Base-by-base conservation (phyloP, 2,888 invertebrate genomes). In the Polydrusus cervinus region DNA sequence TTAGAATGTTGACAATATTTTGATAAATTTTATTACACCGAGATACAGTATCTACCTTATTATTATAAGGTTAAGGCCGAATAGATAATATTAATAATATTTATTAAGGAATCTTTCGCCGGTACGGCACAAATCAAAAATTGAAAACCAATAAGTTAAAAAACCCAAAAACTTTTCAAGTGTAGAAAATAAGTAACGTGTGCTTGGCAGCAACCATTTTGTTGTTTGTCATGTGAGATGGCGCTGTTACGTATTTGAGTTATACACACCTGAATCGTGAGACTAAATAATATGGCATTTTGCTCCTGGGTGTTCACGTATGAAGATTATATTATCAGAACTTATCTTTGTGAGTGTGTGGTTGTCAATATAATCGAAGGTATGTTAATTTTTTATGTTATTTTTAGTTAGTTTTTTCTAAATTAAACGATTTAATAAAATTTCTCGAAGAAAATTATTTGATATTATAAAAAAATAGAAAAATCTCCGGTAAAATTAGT, bases 61-160 rank as follows among this genome's bases (percentile, higher is more conserved):
- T 80, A 80, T 81, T 83, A 82, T 67, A 82, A 84, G 84, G 85
- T 85, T 85, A 84, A 85, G 85, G 85, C 82, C 83, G 81, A 79
- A 81, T 80, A 83, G 81, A 82, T 79, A 82, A 83, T 83, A 81
- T 81, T 81, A 81, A 83, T 82, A 84, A 85, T 85, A 85, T 85
- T 85, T 85, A 84, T 79, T 80, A 80, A 85, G 84, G 85, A 85
- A 84, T 85, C 80, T 79, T 84, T 80, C 10, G 34, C 34, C 34
- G 34, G 34, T 10, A 34, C 7, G 34, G 10, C 16, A 20, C 47
- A 47, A 47, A 49, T 49, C 45, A 16, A 65, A 65, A 65, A 65
- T 49, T 14, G 11, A 34, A 13, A 38, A 60, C 1, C 38, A 71
- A 40, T 51, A 20, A 70, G 14, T 62, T 11, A 45, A 49, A 49